A percentile compares a stretch with the other conserved stretches of the same genome.
These are phyloP conservation scores for Cataglyphis albicans DNA, from an alignment of 2,888 invertebrate genomes.

Conservation along the genomic window DNA sequence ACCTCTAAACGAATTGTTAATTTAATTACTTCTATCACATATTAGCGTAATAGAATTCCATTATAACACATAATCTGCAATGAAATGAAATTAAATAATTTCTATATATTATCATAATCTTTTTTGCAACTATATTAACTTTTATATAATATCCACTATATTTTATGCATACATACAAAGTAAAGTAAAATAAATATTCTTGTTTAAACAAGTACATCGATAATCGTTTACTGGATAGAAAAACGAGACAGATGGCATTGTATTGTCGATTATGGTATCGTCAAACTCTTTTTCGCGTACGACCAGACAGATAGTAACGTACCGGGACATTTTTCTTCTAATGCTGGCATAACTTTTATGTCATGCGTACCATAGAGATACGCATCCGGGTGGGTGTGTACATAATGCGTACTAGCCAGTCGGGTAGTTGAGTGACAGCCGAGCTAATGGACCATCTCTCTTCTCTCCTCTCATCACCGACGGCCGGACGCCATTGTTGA, in stretches of 20 bases:
- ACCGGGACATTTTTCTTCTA: conserved; percentile 46
- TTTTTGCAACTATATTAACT: neutral
- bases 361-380: conserved; percentile 23
- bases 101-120: conserved; percentile 1
- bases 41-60: conserved; percentile 11
- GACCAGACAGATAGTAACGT: neutral
- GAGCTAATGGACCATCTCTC: conserved; percentile 78
- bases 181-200: neutral
- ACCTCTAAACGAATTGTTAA: conserved; percentile 40
- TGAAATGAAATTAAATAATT: conserved; percentile 38
- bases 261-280: neutral
- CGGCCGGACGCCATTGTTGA: conserved; percentile 76
- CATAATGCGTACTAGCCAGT: conserved; percentile 72
- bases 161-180: neutral
- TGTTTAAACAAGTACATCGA: neutral
- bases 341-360: conserved; percentile 31
- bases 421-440: conserved; percentile 76
- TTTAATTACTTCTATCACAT: conserved; percentile 31
- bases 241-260: neutral
- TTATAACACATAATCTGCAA: conserved; percentile 1
- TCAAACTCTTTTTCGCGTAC: neutral
- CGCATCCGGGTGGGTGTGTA: conserved; percentile 66
- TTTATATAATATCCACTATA: neutral
- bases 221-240: neutral
- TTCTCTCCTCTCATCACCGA: conserved; percentile 68